Evolutionary conservation across 2,113 vertebrate species (phyloP).

Genomic region (Myodes glareolus): DNA sequence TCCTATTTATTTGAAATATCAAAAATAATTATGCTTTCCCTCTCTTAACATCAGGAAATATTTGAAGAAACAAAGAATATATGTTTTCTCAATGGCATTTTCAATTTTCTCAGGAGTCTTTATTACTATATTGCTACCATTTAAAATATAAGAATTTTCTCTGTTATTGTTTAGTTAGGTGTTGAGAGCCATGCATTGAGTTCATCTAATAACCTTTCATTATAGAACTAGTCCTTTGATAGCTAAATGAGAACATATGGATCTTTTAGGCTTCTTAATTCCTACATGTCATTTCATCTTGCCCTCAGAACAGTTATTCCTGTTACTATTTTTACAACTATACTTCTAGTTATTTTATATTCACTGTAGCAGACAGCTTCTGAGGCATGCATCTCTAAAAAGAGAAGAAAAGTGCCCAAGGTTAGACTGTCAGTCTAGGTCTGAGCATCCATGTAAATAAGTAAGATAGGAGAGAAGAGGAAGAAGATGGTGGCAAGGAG

Average conservation of each 20-base stretch:
- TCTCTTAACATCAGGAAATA: neutral
- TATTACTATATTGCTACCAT: neutral
- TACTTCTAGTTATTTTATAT: slow-evolving; percentile 50
- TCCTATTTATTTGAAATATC: slow-evolving; percentile 39
- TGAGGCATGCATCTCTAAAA: neutral
- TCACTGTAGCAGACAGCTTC: neutral
- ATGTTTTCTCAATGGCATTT: slow-evolving; percentile 22
- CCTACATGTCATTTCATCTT: neutral
- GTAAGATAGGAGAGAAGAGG: neutral
- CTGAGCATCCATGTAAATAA: slow-evolving; percentile 36
- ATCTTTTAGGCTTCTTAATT: slow-evolving; percentile 50
- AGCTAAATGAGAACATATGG: neutral
- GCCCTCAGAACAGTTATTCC: neutral
- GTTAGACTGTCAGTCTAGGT: slow-evolving; percentile 31
- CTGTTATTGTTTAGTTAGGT: neutral
- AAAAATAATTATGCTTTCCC: neutral
- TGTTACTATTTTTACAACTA: slow-evolving; percentile 49
- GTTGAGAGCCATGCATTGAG: neutral
- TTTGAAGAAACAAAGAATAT: slow-evolving; percentile 15
- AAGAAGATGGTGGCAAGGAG: neutral
- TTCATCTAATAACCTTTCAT: slow-evolving; percentile 27
- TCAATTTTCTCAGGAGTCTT: neutral
- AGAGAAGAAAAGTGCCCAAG: slow-evolving; percentile 26
- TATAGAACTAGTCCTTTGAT: slow-evolving; percentile 33
- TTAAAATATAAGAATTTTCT: neutral